Conservation (phyloP, 92 coral and sea anemone genomes). For the Blastomussa wellsi region DNA sequence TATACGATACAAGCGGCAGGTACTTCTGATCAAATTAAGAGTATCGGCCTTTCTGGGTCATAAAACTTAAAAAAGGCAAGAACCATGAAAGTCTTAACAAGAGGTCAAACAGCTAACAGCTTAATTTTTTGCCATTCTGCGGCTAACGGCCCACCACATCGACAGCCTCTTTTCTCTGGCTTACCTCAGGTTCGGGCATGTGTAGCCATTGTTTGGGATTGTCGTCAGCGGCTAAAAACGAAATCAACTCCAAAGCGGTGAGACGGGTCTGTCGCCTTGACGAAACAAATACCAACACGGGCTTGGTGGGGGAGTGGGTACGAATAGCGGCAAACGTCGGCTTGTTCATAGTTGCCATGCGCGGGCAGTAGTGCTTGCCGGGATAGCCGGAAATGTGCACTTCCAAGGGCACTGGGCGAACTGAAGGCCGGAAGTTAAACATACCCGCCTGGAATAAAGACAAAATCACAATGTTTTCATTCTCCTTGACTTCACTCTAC, state of each 20-base stretch:
- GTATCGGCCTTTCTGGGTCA: no score
- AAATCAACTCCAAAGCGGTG: slow-evolving; percentile 94
- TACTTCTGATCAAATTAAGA: no score
- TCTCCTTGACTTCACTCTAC: not conserved
- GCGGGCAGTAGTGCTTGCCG: slow-evolving; percentile 99
- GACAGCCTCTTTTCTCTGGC: no score
- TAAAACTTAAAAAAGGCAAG: no score
- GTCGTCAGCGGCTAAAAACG: slow-evolving; percentile 85
- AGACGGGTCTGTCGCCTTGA: slow-evolving; percentile 97
- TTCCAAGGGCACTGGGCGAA: slow-evolving; percentile 98
- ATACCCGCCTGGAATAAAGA: slow-evolving; percentile 76
- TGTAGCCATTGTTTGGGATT: slow-evolving; percentile 99
- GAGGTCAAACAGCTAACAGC: no score
- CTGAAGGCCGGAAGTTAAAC: slow-evolving; percentile 99
- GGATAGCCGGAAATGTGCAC: slow-evolving; percentile 97
- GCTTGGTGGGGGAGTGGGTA: slow-evolving; percentile 93
- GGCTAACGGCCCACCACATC: no score
- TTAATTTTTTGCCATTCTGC: no score
- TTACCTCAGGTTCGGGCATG: slow-evolving; percentile 97
- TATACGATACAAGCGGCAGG: no score
- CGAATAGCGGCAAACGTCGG: slow-evolving; percentile 95
- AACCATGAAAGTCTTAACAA: no score
- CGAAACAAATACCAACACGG: slow-evolving; percentile 91
- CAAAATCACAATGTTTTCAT: not conserved
- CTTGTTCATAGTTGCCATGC: slow-evolving; percentile 99